Evolutionary conservation across 2,888 invertebrate genomes (phyloP).

Genomic region (Hyppa rectilinea): DNA sequence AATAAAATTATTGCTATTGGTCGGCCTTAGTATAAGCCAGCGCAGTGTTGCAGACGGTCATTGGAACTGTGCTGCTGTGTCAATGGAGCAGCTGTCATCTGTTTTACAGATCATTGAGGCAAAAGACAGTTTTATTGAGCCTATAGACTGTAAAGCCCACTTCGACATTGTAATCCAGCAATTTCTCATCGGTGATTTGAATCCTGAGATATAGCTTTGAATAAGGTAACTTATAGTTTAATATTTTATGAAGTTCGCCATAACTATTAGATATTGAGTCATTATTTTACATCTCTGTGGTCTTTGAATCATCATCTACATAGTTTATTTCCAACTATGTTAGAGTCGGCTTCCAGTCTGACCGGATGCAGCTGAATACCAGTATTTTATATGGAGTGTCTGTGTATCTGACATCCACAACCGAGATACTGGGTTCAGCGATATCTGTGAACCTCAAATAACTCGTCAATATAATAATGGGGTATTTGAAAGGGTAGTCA

Average conservation of each 20-base stretch:
- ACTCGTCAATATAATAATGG: neutral
- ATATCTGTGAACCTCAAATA: neutral
- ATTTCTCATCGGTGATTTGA: conserved; percentile 22
- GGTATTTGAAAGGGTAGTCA: too few species aligned
- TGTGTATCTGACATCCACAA: neutral
- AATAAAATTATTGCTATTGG: neutral
- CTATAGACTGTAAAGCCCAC: conserved; percentile 18
- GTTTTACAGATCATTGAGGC: conserved; percentile 30
- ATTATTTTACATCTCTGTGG: neutral
- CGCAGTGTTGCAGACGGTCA: neutral
- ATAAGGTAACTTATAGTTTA: neutral
- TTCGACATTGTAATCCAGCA: conserved; percentile 18
- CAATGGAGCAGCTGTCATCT: conserved; percentile 49
- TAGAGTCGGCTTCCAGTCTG: neutral
- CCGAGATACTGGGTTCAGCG: neutral
- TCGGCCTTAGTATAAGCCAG: neutral
- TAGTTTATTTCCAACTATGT: neutral
- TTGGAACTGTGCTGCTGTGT: conserved; percentile 37
- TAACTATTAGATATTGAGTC: conserved; percentile 1
- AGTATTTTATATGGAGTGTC: too few species aligned
- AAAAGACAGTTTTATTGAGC: conserved; percentile 31
- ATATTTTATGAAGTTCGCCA: neutral
- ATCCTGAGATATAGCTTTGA: conserved; percentile 15
- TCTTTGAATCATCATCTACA: neutral
- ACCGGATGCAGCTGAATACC: too few species aligned